Evolutionary conservation across 2,888 invertebrate species (phyloP).

Genomic region (Ophioninae sp.): DNA sequence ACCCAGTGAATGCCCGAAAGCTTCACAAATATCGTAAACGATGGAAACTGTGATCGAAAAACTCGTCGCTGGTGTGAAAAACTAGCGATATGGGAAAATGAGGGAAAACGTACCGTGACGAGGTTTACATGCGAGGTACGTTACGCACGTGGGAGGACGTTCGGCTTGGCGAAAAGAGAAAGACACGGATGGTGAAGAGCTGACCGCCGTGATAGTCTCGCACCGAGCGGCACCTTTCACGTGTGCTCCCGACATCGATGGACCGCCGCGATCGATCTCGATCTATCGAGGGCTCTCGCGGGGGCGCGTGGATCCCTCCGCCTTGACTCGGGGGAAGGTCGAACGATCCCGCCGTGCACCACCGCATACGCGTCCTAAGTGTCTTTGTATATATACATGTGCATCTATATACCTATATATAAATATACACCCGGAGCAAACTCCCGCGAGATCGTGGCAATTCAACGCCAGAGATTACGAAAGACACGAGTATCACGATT

Average conservation of each 20-base stretch:
- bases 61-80: background rate
- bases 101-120: background rate
- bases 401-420: background rate
- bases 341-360: slow-evolving; percentile 46
- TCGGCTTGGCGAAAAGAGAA: slow-evolving; percentile 23
- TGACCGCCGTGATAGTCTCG: slow-evolving; percentile 37
- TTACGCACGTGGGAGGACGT: background rate
- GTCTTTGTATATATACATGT: background rate
- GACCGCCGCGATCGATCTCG: slow-evolving; percentile 50
- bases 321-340: slow-evolving; percentile 55
- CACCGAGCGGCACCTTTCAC: slow-evolving; percentile 61
- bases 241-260: slow-evolving; percentile 61
- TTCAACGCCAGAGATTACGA: slow-evolving; percentile 60
- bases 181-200: slow-evolving; percentile 21
- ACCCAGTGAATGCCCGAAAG: too few species aligned
- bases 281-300: slow-evolving; percentile 46
- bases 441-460: slow-evolving; percentile 60
- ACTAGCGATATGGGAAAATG: background rate
- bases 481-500: slow-evolving; percentile 64
- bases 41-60: background rate
- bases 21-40: background rate
- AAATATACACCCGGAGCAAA: slow-evolving; percentile 1
- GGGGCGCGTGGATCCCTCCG: slow-evolving; percentile 51
- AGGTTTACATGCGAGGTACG: background rate
- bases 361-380: slow-evolving; percentile 1